Percentiles rank a stretch among this genome's conserved stretches.
These are phyloP conservation scores for Sussaba pulchella DNA, from an alignment of 2,888 invertebrate genomes.

Conservation along the genomic window DNA sequence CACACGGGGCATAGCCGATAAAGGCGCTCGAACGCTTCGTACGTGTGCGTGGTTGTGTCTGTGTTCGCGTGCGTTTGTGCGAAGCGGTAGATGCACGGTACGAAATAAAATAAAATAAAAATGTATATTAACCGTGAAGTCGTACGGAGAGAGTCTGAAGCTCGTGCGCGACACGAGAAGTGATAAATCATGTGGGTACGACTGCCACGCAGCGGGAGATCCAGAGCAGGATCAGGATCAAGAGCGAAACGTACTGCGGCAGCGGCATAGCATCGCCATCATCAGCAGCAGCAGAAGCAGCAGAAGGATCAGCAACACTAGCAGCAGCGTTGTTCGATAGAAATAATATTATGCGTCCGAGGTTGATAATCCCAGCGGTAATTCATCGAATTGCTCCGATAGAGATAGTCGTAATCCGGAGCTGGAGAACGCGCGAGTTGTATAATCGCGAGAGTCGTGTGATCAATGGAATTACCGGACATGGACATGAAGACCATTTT, in stretches of 20 bases:
- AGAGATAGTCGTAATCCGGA: slow-evolving; percentile 33
- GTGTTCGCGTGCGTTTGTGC: too few relatives aligned
- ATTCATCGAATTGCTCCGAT: slow-evolving; percentile 62
- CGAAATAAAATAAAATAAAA: slow-evolving; percentile 25
- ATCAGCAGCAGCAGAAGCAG: slow-evolving; percentile 39
- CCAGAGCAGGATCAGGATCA: slow-evolving; percentile 61
- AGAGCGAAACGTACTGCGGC: slow-evolving; percentile 29
- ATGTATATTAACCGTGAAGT: slow-evolving; percentile 55
- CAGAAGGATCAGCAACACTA: background rate
- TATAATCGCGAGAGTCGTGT: background rate
- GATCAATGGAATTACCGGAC: background rate
- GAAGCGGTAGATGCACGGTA: slow-evolving; percentile 1
- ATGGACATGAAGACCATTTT: background rate
- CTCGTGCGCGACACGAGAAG: slow-evolving; percentile 60
- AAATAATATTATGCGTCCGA: slow-evolving; percentile 57
- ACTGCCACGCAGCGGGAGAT: slow-evolving; percentile 53
- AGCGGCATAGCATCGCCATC: slow-evolving; percentile 12
- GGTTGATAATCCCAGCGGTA: slow-evolving; percentile 58
- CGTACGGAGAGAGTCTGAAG: slow-evolving; percentile 33
- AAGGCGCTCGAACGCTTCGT: background rate
- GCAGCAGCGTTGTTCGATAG: slow-evolving; percentile 44
- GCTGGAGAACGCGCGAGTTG: background rate
- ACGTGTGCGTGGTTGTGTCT: too few relatives aligned
- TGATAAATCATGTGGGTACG: slow-evolving; percentile 63
- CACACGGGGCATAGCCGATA: slow-evolving; percentile 23